These are phyloP conservation scores for Anoplophora glabripennis DNA, from an alignment of 1,140 invertebrate genomes.

Conservation along the genomic window DNA sequence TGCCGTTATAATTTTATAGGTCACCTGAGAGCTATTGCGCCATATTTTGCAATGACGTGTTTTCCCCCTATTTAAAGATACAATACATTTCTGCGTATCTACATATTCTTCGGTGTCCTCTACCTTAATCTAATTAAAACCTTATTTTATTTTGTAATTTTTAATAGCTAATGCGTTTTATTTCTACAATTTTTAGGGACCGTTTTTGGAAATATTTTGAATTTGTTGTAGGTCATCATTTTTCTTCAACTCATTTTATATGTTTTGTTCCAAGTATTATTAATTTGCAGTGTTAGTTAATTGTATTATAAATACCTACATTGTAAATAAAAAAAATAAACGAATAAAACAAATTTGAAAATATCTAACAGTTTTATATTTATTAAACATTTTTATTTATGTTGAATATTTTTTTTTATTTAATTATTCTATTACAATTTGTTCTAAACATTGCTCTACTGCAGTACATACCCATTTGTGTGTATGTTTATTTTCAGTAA, in stretches of 20 bases:
- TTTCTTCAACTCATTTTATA: conserved; percentile 9
- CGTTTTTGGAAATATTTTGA: not conserved
- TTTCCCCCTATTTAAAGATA: conserved; percentile 5
- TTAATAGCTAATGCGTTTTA: conserved; percentile 4
- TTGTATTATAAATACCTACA: too few species aligned
- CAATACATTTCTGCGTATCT: not conserved
- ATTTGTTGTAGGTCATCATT: conserved; percentile 17
- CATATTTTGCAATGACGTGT: conserved; percentile 20
- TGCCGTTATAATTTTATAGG: conserved; percentile 5
- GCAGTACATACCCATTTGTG: too few species aligned
- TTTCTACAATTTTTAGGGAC: too few species aligned
- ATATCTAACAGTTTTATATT: too few species aligned
- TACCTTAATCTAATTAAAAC: not conserved
- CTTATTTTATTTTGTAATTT: conserved; percentile 15
- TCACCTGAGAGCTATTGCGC: conserved; percentile 18
- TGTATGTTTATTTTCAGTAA: too few species aligned
- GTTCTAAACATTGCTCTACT: too few species aligned
- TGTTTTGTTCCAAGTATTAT: conserved; percentile 11
- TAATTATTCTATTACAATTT: too few species aligned
- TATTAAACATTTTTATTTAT: too few species aligned
- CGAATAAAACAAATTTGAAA: too few species aligned
- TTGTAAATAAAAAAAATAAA: too few species aligned
- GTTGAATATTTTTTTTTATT: too few species aligned
- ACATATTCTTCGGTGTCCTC: too few species aligned
- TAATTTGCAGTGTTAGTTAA: not conserved